Conservation (phyloP, 2,113 vertebrate genomes). For the Neodon shergylaensis region DNA sequence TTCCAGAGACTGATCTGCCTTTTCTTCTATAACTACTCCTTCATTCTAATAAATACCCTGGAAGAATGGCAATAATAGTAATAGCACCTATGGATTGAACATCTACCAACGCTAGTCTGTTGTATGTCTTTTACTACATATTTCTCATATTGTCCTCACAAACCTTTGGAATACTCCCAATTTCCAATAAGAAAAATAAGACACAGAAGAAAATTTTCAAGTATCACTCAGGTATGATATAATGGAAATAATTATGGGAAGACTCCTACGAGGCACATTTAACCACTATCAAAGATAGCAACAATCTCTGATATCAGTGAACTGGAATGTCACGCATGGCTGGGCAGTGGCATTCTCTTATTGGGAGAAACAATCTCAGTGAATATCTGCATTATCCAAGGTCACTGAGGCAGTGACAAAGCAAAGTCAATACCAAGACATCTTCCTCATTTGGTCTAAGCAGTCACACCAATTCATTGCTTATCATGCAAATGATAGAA, state of each 20-base stretch:
- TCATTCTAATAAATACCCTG: background rate
- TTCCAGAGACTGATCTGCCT: background rate
- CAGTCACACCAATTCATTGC: background rate
- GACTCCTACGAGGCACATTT: background rate
- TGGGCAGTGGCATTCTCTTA: background rate
- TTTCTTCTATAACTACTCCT: background rate
- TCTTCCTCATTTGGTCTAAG: background rate
- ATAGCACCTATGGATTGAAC: background rate
- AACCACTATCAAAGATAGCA: background rate
- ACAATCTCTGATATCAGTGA: background rate
- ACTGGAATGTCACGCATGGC: background rate
- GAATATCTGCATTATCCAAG: background rate
- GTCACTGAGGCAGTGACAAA: slow-evolving; percentile 1
- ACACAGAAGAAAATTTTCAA: background rate
- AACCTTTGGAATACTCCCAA: background rate
- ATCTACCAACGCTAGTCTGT: background rate
- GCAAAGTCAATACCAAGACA: background rate
- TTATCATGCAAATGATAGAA: background rate
- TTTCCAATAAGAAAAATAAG: slow-evolving; percentile 24
- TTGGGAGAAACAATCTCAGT: background rate
- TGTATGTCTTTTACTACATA: background rate
- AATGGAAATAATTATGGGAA: background rate
- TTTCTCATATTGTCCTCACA: background rate
- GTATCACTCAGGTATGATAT: background rate
- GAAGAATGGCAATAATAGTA: background rate